phyloP scores from a whole-genome alignment of 2,113 vertebrate species.

The Melospiza georgiana region DNA sequence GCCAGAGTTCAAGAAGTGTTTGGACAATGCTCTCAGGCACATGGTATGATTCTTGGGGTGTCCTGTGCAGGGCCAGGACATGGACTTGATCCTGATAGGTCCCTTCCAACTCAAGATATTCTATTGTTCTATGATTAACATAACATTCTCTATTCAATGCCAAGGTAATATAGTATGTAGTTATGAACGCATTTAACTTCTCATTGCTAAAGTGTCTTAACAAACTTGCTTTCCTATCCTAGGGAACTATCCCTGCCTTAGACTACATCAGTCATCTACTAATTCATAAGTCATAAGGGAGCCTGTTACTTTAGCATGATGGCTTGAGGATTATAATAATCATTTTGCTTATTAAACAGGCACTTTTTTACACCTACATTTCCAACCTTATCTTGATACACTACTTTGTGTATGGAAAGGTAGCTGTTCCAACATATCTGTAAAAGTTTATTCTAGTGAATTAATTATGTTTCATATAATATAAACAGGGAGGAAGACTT shows the following conservation, averaged over 20 bases:
- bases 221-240: not conserved
- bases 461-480: not conserved
- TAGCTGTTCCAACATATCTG: not conserved
- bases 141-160: not conserved
- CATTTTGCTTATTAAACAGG: not conserved
- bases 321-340: not conserved
- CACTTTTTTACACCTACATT: not conserved
- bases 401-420: not conserved
- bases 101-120: not conserved
- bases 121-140: not conserved
- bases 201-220: not conserved
- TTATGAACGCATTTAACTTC: not conserved
- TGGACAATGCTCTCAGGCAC: no score
- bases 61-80: not conserved
- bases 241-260: not conserved
- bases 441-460: not conserved
- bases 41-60: no score
- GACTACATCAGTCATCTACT: not conserved
- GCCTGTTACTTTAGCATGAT: not conserved
- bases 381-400: not conserved
- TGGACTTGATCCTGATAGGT: not conserved
- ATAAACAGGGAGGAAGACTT: not conserved
- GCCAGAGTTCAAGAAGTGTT: no score
- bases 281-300: not conserved
- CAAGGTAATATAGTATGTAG: not conserved